These are phyloP conservation scores for Danio tinwini DNA, from an alignment of 2,797 vertebrate genomes.

Conservation along the genomic window DNA sequence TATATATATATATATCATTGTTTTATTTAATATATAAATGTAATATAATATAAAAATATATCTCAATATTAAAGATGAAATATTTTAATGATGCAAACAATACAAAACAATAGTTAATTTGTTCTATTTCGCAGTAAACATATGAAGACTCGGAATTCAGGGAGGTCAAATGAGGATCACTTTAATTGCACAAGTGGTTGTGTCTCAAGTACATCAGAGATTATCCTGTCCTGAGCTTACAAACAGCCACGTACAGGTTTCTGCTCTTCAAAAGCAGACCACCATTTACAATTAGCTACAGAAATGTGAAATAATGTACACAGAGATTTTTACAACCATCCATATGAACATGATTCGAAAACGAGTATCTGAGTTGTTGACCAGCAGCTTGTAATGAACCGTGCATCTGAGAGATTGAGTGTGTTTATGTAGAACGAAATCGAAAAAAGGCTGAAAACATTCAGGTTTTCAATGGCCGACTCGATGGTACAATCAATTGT, in stretches of 20 bases:
- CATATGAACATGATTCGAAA: conserved; percentile 16
- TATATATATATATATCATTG: too few relatives aligned
- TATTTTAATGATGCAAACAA: too few relatives aligned
- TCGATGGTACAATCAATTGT: conserved; percentile 1
- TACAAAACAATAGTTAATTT: too few relatives aligned
- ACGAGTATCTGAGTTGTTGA: conserved; percentile 14
- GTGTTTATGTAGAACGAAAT: conserved; percentile 14
- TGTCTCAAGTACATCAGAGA: conserved; percentile 62
- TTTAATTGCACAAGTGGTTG: conserved; percentile 63
- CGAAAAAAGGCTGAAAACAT: background rate
- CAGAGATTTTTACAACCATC: conserved; percentile 18
- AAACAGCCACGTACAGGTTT: conserved; percentile 44
- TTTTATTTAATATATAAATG: too few relatives aligned
- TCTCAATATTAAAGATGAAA: too few relatives aligned
- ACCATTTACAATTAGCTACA: conserved; percentile 33
- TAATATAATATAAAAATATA: too few relatives aligned
- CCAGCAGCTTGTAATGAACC: conserved; percentile 35
- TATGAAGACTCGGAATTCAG: conserved; percentile 40
- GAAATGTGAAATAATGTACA: conserved; percentile 32
- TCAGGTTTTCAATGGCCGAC: conserved; percentile 5
- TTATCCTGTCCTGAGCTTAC: conserved; percentile 51
- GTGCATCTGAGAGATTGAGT: conserved; percentile 29
- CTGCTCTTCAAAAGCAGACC: conserved; percentile 33
- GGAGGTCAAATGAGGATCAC: conserved; percentile 39
- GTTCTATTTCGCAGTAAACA: background rate